These are phyloP conservation scores for Cottus gobio DNA, from an alignment of 2,113 vertebrate genomes.

Conservation along the genomic window DNA sequence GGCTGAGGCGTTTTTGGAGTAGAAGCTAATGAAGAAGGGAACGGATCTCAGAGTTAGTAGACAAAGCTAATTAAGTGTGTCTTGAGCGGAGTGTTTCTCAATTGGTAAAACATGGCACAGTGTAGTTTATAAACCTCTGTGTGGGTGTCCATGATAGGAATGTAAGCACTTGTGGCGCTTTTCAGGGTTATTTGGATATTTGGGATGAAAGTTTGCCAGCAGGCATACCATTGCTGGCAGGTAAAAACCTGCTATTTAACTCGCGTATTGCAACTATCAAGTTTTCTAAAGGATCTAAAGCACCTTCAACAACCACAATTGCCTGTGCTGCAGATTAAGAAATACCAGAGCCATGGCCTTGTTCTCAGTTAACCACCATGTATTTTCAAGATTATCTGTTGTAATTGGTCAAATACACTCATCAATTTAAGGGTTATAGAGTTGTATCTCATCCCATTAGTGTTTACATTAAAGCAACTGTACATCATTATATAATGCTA, in stretches of 20 bases:
- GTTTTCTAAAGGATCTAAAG: not conserved
- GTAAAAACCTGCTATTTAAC: not conserved
- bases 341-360: not conserved
- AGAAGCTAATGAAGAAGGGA: slow-evolving; percentile 55
- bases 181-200: slow-evolving; percentile 19
- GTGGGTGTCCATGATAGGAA: slow-evolving; percentile 10
- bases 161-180: slow-evolving; percentile 21
- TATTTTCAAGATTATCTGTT: not conserved
- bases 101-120: slow-evolving; percentile 36
- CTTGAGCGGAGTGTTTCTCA: slow-evolving; percentile 45
- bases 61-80: slow-evolving; percentile 61
- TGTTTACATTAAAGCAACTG: not conserved
- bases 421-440: not conserved
- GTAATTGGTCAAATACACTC: not conserved
- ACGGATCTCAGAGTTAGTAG: slow-evolving; percentile 23
- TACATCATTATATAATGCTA: not conserved
- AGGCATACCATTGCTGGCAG: not conserved
- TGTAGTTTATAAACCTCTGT: slow-evolving; percentile 40
- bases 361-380: not conserved
- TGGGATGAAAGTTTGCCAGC: slow-evolving; percentile 18
- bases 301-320: not conserved
- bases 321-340: not conserved
- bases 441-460: not conserved
- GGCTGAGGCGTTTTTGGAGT: slow-evolving; percentile 46
- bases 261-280: not conserved